Percentiles rank a stretch among this genome's conserved stretches.
Evolutionary conservation across 2,113 vertebrate species (phyloP).

Genomic region (Pseudorectes ferrugineus): DNA sequence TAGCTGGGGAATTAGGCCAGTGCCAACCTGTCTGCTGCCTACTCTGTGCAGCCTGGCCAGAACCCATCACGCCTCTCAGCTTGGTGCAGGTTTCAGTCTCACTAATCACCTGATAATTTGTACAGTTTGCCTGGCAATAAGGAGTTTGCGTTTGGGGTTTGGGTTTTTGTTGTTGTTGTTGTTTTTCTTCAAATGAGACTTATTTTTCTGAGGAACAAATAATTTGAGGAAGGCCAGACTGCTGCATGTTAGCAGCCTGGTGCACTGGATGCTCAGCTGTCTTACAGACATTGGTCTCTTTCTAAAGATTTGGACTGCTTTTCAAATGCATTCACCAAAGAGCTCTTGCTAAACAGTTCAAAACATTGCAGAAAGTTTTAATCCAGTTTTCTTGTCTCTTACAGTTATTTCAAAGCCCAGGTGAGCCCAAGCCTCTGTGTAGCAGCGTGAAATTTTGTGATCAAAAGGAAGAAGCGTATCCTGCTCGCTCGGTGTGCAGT

Average conservation of each 20-base stretch:
- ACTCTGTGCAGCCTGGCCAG: too few species aligned
- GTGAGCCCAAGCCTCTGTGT: fast-evolving
- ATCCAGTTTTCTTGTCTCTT: neutral
- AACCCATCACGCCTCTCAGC: too few species aligned
- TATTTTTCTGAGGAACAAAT: neutral
- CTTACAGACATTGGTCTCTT: neutral
- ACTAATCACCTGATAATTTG: too few species aligned
- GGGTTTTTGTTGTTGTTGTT: too few species aligned
- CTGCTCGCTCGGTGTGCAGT: fast-evolving
- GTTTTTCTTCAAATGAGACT: neutral
- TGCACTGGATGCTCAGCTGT: neutral
- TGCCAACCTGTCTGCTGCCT: too few species aligned
- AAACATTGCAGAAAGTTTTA: neutral
- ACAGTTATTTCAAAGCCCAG: neutral
- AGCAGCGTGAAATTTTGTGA: fast-evolving
- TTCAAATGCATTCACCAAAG: neutral
- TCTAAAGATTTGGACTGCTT: neutral
- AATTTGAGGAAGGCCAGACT: neutral
- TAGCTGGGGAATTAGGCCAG: too few species aligned
- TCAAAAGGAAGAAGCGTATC: fast-evolving
- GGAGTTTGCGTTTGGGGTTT: too few species aligned
- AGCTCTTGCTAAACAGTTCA: neutral
- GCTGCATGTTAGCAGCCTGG: neutral
- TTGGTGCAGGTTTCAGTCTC: too few species aligned
- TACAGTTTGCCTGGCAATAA: too few species aligned